These are phyloP conservation scores for Gibbula magus DNA, from an alignment of 2,888 invertebrate genomes.

Conservation along the genomic window DNA sequence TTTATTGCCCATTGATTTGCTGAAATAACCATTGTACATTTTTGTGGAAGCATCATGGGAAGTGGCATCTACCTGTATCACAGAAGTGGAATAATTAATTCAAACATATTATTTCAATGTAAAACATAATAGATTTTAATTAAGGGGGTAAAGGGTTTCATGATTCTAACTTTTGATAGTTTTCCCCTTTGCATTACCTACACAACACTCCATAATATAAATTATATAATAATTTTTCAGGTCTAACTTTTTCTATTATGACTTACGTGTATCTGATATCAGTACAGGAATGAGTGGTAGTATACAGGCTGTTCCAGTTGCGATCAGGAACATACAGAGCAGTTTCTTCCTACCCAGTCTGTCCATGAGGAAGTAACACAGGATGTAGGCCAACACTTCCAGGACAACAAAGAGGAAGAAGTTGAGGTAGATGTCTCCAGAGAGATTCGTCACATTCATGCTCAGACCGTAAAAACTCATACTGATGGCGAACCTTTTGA, in stretches of 20 bases:
- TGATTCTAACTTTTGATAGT: too few relatives aligned
- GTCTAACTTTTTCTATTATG: too few relatives aligned
- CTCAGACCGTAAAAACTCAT: conserved; percentile 87
- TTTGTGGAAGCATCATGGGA: too few relatives aligned
- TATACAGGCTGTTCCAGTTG: conserved; percentile 46
- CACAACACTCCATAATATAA: too few relatives aligned
- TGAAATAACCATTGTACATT: not conserved
- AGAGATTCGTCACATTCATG: conserved; percentile 84
- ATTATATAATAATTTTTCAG: too few relatives aligned
- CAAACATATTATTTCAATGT: too few relatives aligned
- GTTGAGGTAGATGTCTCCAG: conserved; percentile 84
- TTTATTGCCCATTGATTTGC: not conserved
- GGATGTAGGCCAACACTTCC: conserved; percentile 84
- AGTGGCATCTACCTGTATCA: too few relatives aligned
- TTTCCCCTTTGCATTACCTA: too few relatives aligned
- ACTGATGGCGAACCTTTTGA: conserved; percentile 84
- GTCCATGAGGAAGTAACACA: conserved; percentile 80
- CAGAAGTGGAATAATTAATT: too few relatives aligned
- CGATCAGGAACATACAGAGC: conserved; percentile 79
- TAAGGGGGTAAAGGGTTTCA: too few relatives aligned
- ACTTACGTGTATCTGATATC: not conserved
- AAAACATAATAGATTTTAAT: too few relatives aligned
- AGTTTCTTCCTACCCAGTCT: conserved; percentile 83
- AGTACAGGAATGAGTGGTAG: conserved; percentile 47
- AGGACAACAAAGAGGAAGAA: conserved; percentile 85